phyloP scores from a whole-genome alignment of 2,113 vertebrate species.

The Proteles cristata region DNA sequence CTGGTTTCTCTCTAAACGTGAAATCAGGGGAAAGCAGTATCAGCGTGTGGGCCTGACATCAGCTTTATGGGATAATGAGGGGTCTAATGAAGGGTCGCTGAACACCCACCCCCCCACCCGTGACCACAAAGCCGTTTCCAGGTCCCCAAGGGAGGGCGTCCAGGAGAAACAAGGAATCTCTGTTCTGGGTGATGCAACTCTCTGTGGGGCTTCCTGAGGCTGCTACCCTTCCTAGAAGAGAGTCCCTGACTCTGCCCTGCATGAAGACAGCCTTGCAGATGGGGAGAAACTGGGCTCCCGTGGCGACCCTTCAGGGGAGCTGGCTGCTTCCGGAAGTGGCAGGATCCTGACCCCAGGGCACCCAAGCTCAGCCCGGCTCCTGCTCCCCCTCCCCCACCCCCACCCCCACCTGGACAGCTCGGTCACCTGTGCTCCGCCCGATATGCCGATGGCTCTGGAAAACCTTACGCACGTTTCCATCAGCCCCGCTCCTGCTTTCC shows the following conservation, averaged over 20 bases:
- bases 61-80: rapidly evolving
- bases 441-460: rapidly evolving
- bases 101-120: rapidly evolving
- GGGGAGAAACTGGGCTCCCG: neutral
- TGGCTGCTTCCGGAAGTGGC: neutral
- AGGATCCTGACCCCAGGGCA: rapidly evolving
- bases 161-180: rapidly evolving
- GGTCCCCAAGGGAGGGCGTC: rapidly evolving
- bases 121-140: neutral
- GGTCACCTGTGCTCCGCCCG: rapidly evolving
- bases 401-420: too few relatives aligned
- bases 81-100: rapidly evolving
- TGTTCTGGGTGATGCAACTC: rapidly evolving
- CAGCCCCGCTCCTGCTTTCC: neutral
- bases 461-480: rapidly evolving
- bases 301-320: rapidly evolving
- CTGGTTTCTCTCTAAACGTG: rapidly evolving
- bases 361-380: neutral
- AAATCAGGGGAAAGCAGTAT: rapidly evolving
- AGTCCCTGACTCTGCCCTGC: neutral
- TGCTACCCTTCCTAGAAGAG: rapidly evolving
- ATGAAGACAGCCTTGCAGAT: neutral
- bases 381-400: rapidly evolving
- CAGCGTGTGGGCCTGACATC: rapidly evolving
- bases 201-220: neutral